These are phyloP conservation scores for Thaumatotibia leucotreta DNA, from an alignment of 1,140 invertebrate genomes.

Conservation along the genomic window DNA sequence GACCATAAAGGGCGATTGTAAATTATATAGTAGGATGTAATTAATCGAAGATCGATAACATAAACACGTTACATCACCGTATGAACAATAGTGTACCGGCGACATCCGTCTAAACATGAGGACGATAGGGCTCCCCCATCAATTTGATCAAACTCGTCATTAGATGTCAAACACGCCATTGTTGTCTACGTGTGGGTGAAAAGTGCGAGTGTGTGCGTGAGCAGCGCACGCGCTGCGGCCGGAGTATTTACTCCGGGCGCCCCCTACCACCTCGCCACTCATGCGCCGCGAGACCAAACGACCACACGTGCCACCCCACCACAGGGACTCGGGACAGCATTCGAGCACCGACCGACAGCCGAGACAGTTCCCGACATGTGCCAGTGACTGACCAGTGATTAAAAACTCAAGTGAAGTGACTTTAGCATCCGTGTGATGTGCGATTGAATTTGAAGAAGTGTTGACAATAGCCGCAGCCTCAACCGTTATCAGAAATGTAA, in stretches of 20 bases:
- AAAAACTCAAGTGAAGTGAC: conserved; percentile 56
- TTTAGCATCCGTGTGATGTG: conserved; percentile 58
- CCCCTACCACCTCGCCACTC: conserved; percentile 70
- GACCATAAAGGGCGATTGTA: neutral
- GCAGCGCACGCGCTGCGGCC: conserved; percentile 54
- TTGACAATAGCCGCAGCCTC: conserved; percentile 59
- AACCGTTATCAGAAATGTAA: conserved; percentile 67
- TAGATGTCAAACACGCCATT: conserved; percentile 25
- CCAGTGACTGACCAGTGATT: conserved; percentile 56
- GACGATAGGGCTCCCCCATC: conserved; percentile 31
- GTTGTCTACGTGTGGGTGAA: conserved; percentile 29
- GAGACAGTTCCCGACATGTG: conserved; percentile 48
- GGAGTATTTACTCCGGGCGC: conserved; percentile 65
- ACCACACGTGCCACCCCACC: conserved; percentile 65
- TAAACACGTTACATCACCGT: conserved; percentile 15
- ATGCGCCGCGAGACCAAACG: conserved; percentile 63
- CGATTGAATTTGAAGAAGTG: conserved; percentile 46
- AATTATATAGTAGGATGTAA: conserved; percentile 4
- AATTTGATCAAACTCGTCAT: conserved; percentile 21
- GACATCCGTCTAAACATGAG: conserved; percentile 24
- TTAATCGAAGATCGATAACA: conserved; percentile 9
- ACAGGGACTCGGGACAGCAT: conserved; percentile 41
- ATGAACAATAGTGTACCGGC: conserved; percentile 18
- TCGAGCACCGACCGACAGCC: conserved; percentile 28
- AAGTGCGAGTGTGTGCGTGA: conserved; percentile 44